phyloP scores from a whole-genome alignment of 2,888 invertebrate genomes.

The Acanthosepion pharaonis region DNA sequence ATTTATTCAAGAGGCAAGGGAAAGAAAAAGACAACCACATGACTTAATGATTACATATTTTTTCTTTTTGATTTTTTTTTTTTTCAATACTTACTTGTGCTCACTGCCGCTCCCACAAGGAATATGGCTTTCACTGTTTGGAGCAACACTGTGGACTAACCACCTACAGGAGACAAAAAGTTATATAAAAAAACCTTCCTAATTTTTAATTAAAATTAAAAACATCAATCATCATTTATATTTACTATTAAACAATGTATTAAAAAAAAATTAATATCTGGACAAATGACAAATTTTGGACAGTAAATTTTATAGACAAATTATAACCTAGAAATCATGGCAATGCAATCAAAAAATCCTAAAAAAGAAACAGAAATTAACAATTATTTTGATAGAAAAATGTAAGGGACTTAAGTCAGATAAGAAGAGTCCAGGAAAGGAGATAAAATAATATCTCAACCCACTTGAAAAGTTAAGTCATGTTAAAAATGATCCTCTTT shows the following conservation, averaged over 20 bases:
- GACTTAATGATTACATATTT: neutral
- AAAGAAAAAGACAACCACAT: neutral
- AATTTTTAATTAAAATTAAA: too few species aligned
- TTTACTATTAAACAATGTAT: neutral
- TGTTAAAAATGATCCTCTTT: too few species aligned
- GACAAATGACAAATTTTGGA: neutral
- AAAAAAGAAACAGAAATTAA: too few species aligned
- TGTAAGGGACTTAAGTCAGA: too few species aligned
- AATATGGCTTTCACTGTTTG: neutral
- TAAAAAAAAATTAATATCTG: neutral
- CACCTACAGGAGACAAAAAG: conserved; percentile 6
- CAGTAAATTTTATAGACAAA: too few species aligned
- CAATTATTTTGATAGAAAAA: too few species aligned
- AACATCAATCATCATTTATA: neutral
- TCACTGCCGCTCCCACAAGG: conserved; percentile 15
- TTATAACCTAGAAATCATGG: too few species aligned
- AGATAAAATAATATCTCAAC: too few species aligned
- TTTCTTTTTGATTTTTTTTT: neutral
- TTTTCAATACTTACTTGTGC: neutral
- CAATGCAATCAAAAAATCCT: too few species aligned
- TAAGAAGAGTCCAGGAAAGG: too few species aligned
- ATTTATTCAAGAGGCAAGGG: neutral
- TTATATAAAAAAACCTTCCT: neutral
- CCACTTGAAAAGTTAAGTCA: too few species aligned
- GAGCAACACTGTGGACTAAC: conserved; percentile 33